These are phyloP conservation scores for Etia nguti DNA, from an alignment of 2,113 vertebrate species.

Conservation along the genomic window DNA sequence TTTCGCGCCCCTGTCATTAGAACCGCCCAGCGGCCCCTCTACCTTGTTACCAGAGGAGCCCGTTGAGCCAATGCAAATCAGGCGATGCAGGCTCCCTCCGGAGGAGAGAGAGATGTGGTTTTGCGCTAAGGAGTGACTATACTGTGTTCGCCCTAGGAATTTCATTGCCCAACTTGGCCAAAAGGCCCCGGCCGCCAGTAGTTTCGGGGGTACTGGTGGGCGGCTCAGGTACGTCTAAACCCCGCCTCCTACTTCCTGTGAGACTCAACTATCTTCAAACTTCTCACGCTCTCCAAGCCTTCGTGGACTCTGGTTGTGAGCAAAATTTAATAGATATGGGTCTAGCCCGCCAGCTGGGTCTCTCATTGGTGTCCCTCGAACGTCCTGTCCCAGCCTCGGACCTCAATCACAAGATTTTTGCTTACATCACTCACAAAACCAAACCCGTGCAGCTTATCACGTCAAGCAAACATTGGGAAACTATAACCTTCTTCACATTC, in stretches of 20 bases:
- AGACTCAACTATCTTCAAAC: not conserved
- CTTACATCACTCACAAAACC: not conserved
- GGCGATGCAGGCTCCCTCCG: not conserved
- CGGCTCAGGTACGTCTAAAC: not conserved
- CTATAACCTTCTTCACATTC: not conserved
- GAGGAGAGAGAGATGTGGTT: not conserved
- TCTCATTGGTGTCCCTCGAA: not conserved
- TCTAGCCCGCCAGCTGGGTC: not conserved
- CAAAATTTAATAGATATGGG: not conserved
- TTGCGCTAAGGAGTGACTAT: not conserved
- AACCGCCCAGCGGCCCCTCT: not conserved
- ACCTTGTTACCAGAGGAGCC: not conserved
- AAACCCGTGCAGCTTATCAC: not conserved
- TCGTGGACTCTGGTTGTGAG: not conserved
- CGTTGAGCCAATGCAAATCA: not conserved
- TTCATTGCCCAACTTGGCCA: not conserved
- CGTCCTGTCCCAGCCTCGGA: not conserved
- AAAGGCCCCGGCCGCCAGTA: not conserved
- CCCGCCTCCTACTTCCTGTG: not conserved
- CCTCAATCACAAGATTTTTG: not conserved
- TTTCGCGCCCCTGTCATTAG: not conserved
- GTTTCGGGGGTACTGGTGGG: not conserved
- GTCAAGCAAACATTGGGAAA: not conserved
- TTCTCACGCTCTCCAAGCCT: not conserved
- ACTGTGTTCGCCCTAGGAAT: not conserved